Evolutionary conservation across 2,888 invertebrate species (phyloP).

Genomic region (Leptodirus hochenwartii): DNA sequence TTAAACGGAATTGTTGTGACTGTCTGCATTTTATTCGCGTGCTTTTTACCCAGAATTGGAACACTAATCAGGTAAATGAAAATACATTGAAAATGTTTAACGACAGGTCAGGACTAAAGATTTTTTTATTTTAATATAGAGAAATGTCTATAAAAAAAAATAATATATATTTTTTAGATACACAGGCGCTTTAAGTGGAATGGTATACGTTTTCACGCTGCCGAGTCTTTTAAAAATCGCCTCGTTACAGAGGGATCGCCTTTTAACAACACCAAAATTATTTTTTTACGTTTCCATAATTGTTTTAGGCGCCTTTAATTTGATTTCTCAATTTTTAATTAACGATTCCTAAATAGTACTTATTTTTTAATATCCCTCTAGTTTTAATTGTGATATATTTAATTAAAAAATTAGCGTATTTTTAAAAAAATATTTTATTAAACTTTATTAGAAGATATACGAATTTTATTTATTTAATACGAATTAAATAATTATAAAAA

Average conservation of each 20-base stretch:
- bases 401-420: no score
- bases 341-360: slow-evolving; percentile 16
- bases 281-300: slow-evolving; percentile 47
- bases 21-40: slow-evolving; percentile 63
- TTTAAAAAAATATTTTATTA: no score
- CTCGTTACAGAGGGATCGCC: slow-evolving; percentile 40
- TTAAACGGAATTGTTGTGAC: slow-evolving; percentile 46
- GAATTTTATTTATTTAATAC: no score
- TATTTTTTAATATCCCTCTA: no score
- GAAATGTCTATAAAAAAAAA: slow-evolving; percentile 4
- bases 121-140: background rate
- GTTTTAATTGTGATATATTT: no score
- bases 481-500: no score
- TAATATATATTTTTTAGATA: slow-evolving; percentile 37
- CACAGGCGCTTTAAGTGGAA: slow-evolving; percentile 73
- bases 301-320: slow-evolving; percentile 51
- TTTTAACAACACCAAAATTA: slow-evolving; percentile 34
- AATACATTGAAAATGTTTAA: slow-evolving; percentile 11
- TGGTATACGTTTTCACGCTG: slow-evolving; percentile 72
- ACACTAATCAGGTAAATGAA: slow-evolving; percentile 57
- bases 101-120: background rate
- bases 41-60: slow-evolving; percentile 71
- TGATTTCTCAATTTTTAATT: slow-evolving; percentile 70
- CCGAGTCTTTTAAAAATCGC: slow-evolving; percentile 64
- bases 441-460: no score